phyloP scores from a whole-genome alignment of 2,888 invertebrate genomes.

The Eristalinus sepulchralis region DNA sequence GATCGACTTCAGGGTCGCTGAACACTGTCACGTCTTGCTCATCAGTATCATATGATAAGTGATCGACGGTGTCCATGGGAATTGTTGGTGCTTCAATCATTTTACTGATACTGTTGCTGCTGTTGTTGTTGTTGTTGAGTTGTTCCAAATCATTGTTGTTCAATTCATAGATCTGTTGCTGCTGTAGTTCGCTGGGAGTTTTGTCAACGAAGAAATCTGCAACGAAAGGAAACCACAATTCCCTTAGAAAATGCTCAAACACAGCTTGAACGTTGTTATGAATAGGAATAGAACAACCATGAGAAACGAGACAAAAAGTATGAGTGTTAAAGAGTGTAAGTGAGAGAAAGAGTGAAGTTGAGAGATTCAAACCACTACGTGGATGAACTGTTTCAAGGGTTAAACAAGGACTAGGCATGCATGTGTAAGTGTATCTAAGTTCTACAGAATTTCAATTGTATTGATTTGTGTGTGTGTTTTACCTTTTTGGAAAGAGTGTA shows the following conservation, averaged over 20 bases:
- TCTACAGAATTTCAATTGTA: slow-evolving; percentile 19
- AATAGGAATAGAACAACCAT: slow-evolving; percentile 16
- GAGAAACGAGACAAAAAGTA: not conserved
- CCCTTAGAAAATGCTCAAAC: not conserved
- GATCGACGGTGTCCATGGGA: not conserved
- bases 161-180: slow-evolving; percentile 39
- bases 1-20: slow-evolving; percentile 77
- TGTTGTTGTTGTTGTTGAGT: slow-evolving; percentile 36
- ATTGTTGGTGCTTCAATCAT: slow-evolving; percentile 3
- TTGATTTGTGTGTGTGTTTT: not conserved
- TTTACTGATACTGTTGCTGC: slow-evolving; percentile 29
- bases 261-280: not conserved
- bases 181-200: slow-evolving; percentile 72
- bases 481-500: slow-evolving; percentile 16
- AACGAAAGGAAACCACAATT: slow-evolving; percentile 7
- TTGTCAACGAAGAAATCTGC: slow-evolving; percentile 79
- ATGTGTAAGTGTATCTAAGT: slow-evolving; percentile 8
- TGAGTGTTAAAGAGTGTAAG: not conserved
- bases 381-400: not conserved
- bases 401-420: slow-evolving; percentile 45
- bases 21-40: slow-evolving; percentile 74
- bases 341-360: not conserved
- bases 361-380: not conserved
- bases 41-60: slow-evolving; percentile 63
- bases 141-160: slow-evolving; percentile 45